Conservation (phyloP, 1,140 invertebrate species). For the Leptopilina boulardi region DNA sequence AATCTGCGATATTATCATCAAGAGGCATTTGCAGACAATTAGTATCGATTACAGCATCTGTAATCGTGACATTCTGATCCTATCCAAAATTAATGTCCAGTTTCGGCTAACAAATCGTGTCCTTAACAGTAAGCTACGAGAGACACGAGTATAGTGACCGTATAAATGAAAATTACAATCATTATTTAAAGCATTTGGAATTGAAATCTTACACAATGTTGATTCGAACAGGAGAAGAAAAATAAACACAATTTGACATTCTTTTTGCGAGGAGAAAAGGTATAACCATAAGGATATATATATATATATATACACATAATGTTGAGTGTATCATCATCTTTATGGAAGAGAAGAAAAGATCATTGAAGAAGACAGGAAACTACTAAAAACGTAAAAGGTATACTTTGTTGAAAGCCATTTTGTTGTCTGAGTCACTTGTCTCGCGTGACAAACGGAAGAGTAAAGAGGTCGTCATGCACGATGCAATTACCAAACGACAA, state of each 20-base stretch:
- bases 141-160: not conserved
- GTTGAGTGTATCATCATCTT: not conserved
- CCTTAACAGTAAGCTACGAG: constrained; percentile 10
- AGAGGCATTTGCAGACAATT: constrained; percentile 41
- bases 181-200: constrained; percentile 25
- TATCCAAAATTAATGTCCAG: constrained; percentile 43
- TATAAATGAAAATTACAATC: constrained; percentile 26
- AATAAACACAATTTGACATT: no score
- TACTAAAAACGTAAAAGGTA: not conserved
- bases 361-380: not conserved
- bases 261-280: no score
- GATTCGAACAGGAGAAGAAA: no score
- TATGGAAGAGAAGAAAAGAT: not conserved
- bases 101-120: constrained; percentile 23
- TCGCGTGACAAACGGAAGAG: constrained; percentile 23
- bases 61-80: constrained; percentile 37
- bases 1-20: constrained; percentile 10
- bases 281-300: no score
- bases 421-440: constrained; percentile 11
- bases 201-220: not conserved
- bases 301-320: no score
- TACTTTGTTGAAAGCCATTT: constrained; percentile 16
- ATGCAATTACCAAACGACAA: constrained; percentile 23
- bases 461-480: not conserved
- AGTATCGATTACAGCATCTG: constrained; percentile 35